Conservation (phyloP, 2,113 vertebrate species). For the Aviceda subcristata region DNA sequence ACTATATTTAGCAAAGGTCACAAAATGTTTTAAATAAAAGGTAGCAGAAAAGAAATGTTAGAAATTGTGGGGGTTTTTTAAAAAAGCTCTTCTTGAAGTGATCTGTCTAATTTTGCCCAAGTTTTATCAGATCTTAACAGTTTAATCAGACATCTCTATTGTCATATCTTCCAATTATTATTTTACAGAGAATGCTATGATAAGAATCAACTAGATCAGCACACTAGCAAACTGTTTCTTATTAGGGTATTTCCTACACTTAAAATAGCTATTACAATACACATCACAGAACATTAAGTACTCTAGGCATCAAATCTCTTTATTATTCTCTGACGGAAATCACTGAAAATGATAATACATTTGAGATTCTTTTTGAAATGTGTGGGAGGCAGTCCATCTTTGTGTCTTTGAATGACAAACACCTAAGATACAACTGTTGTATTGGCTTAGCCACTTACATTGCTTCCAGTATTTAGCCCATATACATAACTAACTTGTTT, state of each 20-base stretch:
- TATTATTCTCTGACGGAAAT: not conserved
- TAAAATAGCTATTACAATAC: conserved; percentile 15
- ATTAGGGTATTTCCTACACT: conserved; percentile 49
- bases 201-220: conserved; percentile 45
- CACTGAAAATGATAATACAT: not conserved
- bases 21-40: not conserved
- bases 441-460: not conserved
- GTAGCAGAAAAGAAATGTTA: not conserved
- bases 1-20: not conserved
- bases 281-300: conserved; percentile 20
- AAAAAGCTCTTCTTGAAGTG: not conserved
- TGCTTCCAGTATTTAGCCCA: not conserved
- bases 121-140: not conserved
- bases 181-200: not conserved
- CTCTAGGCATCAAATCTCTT: not conserved
- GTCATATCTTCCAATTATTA: conserved; percentile 46
- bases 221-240: not conserved
- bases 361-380: conserved; percentile 29
- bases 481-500: not conserved
- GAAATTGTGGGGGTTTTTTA: not conserved
- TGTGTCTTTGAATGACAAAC: not conserved
- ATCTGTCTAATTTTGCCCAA: not conserved
- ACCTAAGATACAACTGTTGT: not conserved
- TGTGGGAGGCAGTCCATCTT: not conserved
- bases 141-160: conserved; percentile 1